Evolutionary conservation across 2,888 invertebrate genomes (phyloP).

Genomic region (Leptopilina drosophilae): DNA sequence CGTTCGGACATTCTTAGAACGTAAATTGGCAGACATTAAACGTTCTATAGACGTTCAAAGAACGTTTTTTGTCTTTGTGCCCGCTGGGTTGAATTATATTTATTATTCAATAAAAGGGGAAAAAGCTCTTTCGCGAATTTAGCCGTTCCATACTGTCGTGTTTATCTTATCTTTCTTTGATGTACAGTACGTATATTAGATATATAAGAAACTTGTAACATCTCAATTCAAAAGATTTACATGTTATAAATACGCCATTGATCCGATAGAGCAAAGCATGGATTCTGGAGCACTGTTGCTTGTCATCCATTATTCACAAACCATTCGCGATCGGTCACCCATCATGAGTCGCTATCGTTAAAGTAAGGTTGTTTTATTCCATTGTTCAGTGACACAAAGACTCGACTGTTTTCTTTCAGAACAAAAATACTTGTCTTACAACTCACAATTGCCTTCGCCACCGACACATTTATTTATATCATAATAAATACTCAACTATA

Average conservation of each 20-base stretch:
- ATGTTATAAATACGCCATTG: conserved; percentile 25
- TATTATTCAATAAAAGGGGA: too few species aligned
- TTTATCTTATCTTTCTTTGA: too few species aligned
- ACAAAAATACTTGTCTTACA: conserved; percentile 6
- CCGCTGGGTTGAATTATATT: too few species aligned
- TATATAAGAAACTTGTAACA: background rate
- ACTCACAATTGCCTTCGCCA: background rate
- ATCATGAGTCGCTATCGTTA: conserved; percentile 14
- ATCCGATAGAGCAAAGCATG: conserved; percentile 13
- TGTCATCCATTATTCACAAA: conserved; percentile 34
- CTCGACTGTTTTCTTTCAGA: conserved; percentile 35
- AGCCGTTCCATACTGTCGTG: too few species aligned
- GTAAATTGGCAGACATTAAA: too few species aligned
- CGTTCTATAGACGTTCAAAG: too few species aligned
- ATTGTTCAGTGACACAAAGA: conserved; percentile 30
- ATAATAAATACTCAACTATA: background rate
- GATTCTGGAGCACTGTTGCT: conserved; percentile 11
- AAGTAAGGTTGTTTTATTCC: conserved; percentile 4
- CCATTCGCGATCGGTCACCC: conserved; percentile 28
- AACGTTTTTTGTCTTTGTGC: too few species aligned
- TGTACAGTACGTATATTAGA: too few species aligned
- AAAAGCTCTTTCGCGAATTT: too few species aligned
- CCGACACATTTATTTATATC: conserved; percentile 7
- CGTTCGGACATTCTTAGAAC: too few species aligned
- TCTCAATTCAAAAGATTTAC: conserved; percentile 25